A percentile compares a stretch with the other conserved stretches of the same genome.
These are phyloP conservation scores for Cephus sareptanus DNA, from an alignment of 2,888 invertebrate species.

Conservation along the genomic window DNA sequence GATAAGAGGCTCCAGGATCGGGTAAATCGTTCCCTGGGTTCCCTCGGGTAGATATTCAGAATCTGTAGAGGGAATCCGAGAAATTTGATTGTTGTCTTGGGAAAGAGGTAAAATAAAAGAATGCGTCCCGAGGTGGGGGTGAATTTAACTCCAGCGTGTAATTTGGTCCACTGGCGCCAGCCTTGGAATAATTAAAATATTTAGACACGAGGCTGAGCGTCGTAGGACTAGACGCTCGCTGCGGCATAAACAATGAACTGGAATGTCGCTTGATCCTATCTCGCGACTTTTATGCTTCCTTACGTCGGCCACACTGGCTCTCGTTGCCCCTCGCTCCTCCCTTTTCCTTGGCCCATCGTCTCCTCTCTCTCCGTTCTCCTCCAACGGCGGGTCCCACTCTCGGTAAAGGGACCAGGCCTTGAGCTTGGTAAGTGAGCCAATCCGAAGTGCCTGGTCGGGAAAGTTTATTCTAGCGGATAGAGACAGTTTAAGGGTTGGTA, in stretches of 20 bases:
- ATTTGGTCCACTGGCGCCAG: slow-evolving; percentile 27
- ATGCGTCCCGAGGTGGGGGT: not conserved
- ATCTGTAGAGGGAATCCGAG: not conserved
- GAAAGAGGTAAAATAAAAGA: not conserved
- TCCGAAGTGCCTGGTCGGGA: slow-evolving; percentile 10
- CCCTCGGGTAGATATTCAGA: not conserved
- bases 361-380: not conserved
- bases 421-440: slow-evolving; percentile 32
- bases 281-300: slow-evolving; percentile 52
- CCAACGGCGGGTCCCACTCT: not conserved
- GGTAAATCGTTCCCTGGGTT: not conserved
- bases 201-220: slow-evolving; percentile 27
- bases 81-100: slow-evolving; percentile 21
- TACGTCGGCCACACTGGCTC: slow-evolving; percentile 37
- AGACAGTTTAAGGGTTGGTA: slow-evolving; percentile 36
- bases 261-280: slow-evolving; percentile 53
- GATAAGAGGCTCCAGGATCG: not conserved
- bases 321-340: not conserved
- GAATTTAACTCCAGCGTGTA: slow-evolving; percentile 18
- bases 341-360: not conserved
- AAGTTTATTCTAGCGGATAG: slow-evolving; percentile 30
- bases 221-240: slow-evolving; percentile 25
- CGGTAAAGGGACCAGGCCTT: not conserved
- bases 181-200: slow-evolving; percentile 44
- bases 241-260: slow-evolving; percentile 45